Conservation (phyloP, 2,113 vertebrate species). For the Anas platyrhynchos region DNA sequence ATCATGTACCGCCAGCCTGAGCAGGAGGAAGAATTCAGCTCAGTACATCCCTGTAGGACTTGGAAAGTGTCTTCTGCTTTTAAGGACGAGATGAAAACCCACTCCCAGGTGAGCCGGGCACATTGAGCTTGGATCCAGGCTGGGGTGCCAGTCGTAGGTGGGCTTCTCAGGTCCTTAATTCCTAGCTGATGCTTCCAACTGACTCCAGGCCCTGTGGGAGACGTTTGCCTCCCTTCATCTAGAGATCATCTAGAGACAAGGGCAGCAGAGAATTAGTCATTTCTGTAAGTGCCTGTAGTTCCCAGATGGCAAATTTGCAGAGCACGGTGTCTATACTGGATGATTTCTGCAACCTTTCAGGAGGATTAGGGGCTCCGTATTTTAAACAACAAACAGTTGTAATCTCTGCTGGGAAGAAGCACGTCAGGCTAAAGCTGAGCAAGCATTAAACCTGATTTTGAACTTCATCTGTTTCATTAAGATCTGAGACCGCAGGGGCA, state of each 20-base stretch:
- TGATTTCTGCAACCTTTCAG: neutral
- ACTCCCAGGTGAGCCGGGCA: fast-evolving
- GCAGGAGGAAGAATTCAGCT: neutral
- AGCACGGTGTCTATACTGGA: neutral
- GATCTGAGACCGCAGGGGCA: neutral
- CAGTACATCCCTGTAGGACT: neutral
- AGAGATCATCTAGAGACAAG: neutral
- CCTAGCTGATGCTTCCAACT: neutral
- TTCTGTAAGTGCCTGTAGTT: neutral
- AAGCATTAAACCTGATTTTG: neutral
- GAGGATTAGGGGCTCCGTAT: neutral
- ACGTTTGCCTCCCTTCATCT: neutral
- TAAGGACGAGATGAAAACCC: neutral
- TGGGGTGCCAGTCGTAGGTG: neutral
- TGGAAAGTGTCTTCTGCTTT: neutral
- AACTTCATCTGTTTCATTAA: neutral
- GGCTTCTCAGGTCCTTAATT: neutral
- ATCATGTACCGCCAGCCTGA: neutral
- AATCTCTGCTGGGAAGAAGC: neutral
- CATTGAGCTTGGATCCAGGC: too few species aligned
- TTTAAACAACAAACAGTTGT: neutral
- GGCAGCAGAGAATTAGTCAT: neutral
- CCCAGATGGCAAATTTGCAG: neutral
- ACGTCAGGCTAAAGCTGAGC: neutral
- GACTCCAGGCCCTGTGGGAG: neutral